phyloP scores from a whole-genome alignment of 2,888 invertebrate species.

The Tyria jacobaeae region DNA sequence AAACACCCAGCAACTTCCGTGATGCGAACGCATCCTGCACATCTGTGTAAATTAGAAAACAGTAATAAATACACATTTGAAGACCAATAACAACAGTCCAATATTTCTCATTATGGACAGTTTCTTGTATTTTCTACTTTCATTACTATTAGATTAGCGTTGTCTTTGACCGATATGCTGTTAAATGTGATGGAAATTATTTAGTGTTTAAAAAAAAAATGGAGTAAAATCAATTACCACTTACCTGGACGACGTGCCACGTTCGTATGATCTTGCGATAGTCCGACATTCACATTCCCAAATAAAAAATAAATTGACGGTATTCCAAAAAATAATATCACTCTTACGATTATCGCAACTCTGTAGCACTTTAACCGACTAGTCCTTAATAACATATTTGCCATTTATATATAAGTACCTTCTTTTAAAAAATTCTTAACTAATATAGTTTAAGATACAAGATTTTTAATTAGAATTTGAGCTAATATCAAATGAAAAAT shows the following conservation, averaged over 20 bases:
- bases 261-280: slow-evolving; percentile 20
- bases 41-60: slow-evolving; percentile 30
- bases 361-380: slow-evolving; percentile 63
- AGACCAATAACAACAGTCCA: too few relatives aligned
- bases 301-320: slow-evolving; percentile 66
- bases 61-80: not conserved
- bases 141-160: too few relatives aligned
- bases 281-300: slow-evolving; percentile 27
- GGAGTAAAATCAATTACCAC: not conserved
- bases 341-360: slow-evolving; percentile 65
- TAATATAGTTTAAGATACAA: not conserved
- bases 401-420: slow-evolving; percentile 63
- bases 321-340: slow-evolving; percentile 70
- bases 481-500: slow-evolving; percentile 76
- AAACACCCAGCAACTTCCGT: slow-evolving; percentile 64
- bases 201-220: too few relatives aligned
- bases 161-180: too few relatives aligned
- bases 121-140: too few relatives aligned
- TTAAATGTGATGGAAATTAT: too few relatives aligned
- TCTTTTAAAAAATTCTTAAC: not conserved
- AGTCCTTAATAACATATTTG: slow-evolving; percentile 81
- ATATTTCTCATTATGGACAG: too few relatives aligned
- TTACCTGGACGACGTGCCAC: slow-evolving; percentile 51
- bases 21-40: slow-evolving; percentile 37
- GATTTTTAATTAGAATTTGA: slow-evolving; percentile 10